Percentiles rank a stretch among this genome's conserved stretches.
phyloP scores from a whole-genome alignment of 2,888 invertebrate species.

The Sesamia inferens region DNA sequence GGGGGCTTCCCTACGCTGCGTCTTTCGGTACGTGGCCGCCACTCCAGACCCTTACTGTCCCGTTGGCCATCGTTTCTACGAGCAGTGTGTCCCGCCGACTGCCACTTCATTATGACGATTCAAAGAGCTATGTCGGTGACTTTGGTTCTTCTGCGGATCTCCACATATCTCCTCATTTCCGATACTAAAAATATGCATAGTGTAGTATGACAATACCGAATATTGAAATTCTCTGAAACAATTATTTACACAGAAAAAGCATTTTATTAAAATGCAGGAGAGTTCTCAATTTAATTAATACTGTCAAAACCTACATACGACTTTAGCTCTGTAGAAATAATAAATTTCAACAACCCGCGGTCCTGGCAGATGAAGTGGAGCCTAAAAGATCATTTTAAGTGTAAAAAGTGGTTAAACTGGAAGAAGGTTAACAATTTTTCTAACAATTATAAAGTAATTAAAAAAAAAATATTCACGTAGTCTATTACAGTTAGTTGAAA shows the following conservation, averaged over 20 bases:
- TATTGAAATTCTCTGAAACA: background rate
- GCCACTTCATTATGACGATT: too few species aligned
- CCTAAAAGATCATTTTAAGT: too few species aligned
- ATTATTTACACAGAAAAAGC: background rate
- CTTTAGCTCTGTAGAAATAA: background rate
- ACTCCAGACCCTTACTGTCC: too few species aligned
- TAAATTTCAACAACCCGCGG: background rate
- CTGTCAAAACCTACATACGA: background rate
- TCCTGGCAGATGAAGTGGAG: too few species aligned
- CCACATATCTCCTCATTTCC: too few species aligned
- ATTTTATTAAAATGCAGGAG: background rate
- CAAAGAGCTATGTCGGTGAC: too few species aligned
- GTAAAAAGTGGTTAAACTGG: background rate
- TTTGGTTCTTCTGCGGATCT: too few species aligned
- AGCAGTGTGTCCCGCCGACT: too few species aligned
- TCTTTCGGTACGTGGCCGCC: too few species aligned
- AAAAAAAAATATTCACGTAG: constrained; percentile 9
- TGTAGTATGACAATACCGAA: background rate
- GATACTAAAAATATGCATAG: background rate
- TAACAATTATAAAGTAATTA: background rate
- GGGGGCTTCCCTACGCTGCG: too few species aligned
- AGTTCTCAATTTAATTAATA: background rate
- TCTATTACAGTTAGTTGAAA: background rate
- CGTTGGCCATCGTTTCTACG: too few species aligned
- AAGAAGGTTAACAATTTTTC: background rate